phyloP scores from a whole-genome alignment of 1,140 invertebrate genomes.

The Ridgeia piscesae region DNA sequence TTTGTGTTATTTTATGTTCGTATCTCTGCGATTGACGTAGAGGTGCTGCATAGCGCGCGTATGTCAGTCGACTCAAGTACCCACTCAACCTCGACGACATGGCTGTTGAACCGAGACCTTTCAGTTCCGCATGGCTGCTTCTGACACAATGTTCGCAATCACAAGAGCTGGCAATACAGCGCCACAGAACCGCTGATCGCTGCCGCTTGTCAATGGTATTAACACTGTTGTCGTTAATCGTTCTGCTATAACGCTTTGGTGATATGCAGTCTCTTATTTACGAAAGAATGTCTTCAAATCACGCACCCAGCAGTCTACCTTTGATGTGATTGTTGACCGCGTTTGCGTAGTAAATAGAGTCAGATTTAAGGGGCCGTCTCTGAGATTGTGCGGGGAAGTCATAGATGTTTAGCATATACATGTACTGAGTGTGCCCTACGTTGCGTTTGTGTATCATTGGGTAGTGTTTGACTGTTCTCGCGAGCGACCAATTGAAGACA shows the following conservation, averaged over 20 bases:
- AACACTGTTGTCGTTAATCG: background rate
- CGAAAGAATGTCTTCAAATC: too few species aligned
- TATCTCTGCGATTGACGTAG: background rate
- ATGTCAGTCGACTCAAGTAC: background rate
- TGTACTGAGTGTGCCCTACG: too few species aligned
- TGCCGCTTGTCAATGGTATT: background rate
- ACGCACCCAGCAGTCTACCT: too few species aligned
- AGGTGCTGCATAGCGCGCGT: background rate
- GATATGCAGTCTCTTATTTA: background rate
- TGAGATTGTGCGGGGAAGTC: too few species aligned
- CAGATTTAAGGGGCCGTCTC: too few species aligned
- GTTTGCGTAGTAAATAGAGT: too few species aligned
- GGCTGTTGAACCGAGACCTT: too few species aligned
- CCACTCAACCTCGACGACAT: background rate
- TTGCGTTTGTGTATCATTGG: too few species aligned
- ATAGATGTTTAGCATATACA: too few species aligned
- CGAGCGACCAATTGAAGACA: too few species aligned
- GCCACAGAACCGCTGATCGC: background rate
- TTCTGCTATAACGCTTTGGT: background rate
- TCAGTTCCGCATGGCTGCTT: background rate
- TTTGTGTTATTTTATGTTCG: background rate
- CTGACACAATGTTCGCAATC: background rate
- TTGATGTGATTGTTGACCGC: too few species aligned
- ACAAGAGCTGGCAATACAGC: background rate
- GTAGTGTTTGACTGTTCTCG: too few species aligned